These are phyloP conservation scores for Drosophila fuyamai DNA, from an alignment of 1,140 invertebrate species.

Conservation along the genomic window DNA sequence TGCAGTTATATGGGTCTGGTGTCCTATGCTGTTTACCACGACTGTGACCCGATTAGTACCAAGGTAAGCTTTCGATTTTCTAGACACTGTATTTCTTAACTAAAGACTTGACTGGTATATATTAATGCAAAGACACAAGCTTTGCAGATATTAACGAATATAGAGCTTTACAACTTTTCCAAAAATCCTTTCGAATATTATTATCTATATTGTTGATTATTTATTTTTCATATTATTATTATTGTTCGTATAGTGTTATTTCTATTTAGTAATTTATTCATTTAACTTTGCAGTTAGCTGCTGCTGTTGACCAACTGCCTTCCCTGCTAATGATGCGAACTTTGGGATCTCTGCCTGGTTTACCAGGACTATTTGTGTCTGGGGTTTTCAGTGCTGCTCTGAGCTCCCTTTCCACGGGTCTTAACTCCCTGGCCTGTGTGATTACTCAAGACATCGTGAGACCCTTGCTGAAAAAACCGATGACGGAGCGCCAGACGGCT, in stretches of 20 bases:
- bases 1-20: constrained; percentile 91
- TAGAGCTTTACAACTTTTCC: too few relatives aligned
- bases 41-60: constrained; percentile 90
- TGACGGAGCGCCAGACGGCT: constrained; percentile 88
- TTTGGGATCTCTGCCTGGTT: constrained; percentile 89
- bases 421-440: constrained; percentile 97
- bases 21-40: constrained; percentile 91
- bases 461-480: constrained; percentile 86
- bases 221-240: too few relatives aligned
- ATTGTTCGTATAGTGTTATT: background rate
- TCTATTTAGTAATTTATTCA: background rate
- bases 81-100: constrained; percentile 51
- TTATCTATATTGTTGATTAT: too few relatives aligned
- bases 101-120: too few relatives aligned
- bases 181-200: too few relatives aligned
- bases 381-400: constrained; percentile 94
- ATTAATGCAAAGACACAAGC: too few relatives aligned
- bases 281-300: constrained; percentile 84
- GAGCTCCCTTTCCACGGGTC: constrained; percentile 95
- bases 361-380: constrained; percentile 93
- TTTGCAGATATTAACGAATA: too few relatives aligned
- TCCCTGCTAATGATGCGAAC: constrained; percentile 93
- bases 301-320: constrained; percentile 90
- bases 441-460: constrained; percentile 93
- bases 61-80: constrained; percentile 67